Base-by-base conservation (phyloP, 2,797 vertebrate species). In the Pseudopleuronectes americanus region DNA sequence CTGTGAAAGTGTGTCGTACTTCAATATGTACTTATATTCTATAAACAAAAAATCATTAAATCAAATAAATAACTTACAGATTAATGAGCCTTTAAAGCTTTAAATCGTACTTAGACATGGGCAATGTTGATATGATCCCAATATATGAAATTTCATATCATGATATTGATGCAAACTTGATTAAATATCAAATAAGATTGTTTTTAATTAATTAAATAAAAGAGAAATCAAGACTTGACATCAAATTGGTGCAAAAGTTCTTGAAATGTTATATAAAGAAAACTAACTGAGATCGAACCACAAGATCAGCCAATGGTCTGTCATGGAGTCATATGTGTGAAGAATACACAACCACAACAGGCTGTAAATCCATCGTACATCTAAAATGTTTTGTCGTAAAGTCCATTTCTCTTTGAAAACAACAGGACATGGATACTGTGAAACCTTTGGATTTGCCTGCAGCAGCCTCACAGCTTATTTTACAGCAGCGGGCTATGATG, bases 401-500 rank as follows among this genome's bases (percentile, higher is more conserved):
- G 36, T 38, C 10, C 36, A 13, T 38, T 10, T 38, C 9, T 38
- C 10, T 38, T 38, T 21, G 10, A n/a, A 38, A 33, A 21, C 55
- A 36, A n/a, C 6, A 21, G 31, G 17, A 57, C 28, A 21, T 6
- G 57, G 19, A 67, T 23, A 6, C n/a, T 21, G 41, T 41, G 22
- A 59, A 58, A 45, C 10, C 3, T 45, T 56, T 56, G 43, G 2
- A 48, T 66, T 23, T 59, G 49, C n/a, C 49, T 22, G 28, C 54
- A 74, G 51, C 8, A 12, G 13, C 9, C 22, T 10, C 59, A 61
- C 12, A 53, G 4, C 49, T 16, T 24, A 45, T 19, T 6, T 24
- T 6, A 64, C 17, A 58, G 26, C 49, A 61, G 12, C 52, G 21
- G 48, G 17, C 10, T 57, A 8, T 38, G 57, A 73, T 57, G 57